Conservation (phyloP, 1,140 invertebrate species). For the Ctenoplectra terminalis region DNA sequence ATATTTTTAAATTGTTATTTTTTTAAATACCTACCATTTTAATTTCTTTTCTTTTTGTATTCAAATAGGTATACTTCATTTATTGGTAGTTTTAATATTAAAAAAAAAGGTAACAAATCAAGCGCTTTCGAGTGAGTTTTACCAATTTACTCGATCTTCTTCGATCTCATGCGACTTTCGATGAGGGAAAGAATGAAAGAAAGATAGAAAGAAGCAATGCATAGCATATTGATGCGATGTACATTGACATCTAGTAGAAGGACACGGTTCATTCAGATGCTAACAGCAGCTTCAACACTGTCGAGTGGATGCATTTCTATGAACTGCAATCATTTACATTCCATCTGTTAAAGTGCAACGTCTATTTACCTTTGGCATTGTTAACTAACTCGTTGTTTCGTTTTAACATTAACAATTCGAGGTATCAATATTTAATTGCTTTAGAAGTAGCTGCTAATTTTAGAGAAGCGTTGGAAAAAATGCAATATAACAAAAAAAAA, state of each 20-base stretch:
- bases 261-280: constrained; percentile 28
- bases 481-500: not conserved
- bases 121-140: no score
- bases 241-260: constrained; percentile 1
- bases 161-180: not conserved
- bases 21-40: no score
- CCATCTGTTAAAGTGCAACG: not conserved
- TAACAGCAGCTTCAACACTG: not conserved
- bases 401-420: not conserved
- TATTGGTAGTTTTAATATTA: no score
- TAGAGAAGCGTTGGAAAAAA: not conserved
- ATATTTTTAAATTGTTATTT: no score
- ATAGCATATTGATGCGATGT: no score
- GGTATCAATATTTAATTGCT: no score
- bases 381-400: not conserved
- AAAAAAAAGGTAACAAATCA: no score
- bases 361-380: not conserved
- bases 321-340: not conserved
- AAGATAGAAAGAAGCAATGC: not conserved
- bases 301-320: no score
- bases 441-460: not conserved
- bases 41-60: not conserved
- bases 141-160: not conserved
- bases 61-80: no score
- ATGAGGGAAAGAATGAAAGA: not conserved